A percentile compares a stretch with the other conserved stretches of the same genome.
phyloP scores from a whole-genome alignment of 2,888 invertebrate genomes.

The Plagiodera versicolora region DNA sequence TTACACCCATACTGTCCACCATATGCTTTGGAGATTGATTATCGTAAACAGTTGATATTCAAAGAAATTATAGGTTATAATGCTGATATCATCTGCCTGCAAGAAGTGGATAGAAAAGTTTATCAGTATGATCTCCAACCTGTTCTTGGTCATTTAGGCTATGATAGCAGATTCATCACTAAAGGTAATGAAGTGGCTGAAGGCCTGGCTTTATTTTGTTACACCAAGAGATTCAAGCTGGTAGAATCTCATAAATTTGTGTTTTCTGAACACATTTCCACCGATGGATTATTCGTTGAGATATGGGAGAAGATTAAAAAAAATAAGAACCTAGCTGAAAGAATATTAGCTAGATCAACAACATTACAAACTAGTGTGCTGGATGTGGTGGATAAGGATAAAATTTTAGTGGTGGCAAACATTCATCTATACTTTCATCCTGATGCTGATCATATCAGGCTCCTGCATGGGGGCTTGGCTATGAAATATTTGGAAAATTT shows the following conservation, averaged over 20 bases:
- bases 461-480: conserved; percentile 79
- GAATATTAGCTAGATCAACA: conserved; percentile 69
- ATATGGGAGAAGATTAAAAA: conserved; percentile 64
- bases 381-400: conserved; percentile 56
- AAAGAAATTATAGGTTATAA: conserved; percentile 90
- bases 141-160: conserved; percentile 60
- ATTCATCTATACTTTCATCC: conserved; percentile 95
- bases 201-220: conserved; percentile 81
- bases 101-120: conserved; percentile 87
- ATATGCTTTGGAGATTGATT: conserved; percentile 80
- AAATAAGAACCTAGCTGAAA: conserved; percentile 61
- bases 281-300: conserved; percentile 56
- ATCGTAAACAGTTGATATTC: conserved; percentile 81
- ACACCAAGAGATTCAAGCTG: conserved; percentile 65
- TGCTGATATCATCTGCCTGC: conserved; percentile 86
- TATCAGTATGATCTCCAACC: conserved; percentile 69
- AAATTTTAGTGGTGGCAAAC: conserved; percentile 71
- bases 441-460: conserved; percentile 84
- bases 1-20: conserved; percentile 86
- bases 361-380: conserved; percentile 65
- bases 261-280: conserved; percentile 63
- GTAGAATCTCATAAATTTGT: conserved; percentile 60
- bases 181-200: conserved; percentile 78
- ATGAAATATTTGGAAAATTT: conserved; percentile 70
- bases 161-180: conserved; percentile 65